Base-by-base conservation (phyloP, 2,888 invertebrate species). In the Myopa tessellatipennis region DNA sequence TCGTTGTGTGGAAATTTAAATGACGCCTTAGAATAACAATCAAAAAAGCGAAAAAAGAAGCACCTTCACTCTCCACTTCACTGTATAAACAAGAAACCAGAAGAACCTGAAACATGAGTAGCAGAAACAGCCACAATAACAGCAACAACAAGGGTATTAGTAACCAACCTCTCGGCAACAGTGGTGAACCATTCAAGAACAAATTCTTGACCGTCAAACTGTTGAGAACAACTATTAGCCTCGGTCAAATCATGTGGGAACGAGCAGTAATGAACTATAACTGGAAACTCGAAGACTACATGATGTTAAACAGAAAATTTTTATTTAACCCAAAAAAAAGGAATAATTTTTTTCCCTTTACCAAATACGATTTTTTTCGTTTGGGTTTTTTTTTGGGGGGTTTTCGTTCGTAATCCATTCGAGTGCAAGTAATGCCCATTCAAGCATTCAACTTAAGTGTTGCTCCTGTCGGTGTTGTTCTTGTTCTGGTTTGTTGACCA, bases 161-260 rank as follows among this genome's bases (percentile, higher is more conserved):
- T 26, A 26, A 26, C 26, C 45, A 45, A 45, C 45, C 10, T 45
- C 45, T 45, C 45, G 3, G 45, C 45, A 10, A 26, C 26, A 26
- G 74, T 77, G 75, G 77, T 71, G 26, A 26, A 26, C 70, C 69
- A 77, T 77, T 78, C 76, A 77, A 67, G 34, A 77, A 72, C 60
- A 73, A 63, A 73, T 79, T 14, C n/a, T 75, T 77, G 76, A 79
- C 79, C 77, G 65, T 73, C 71, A 75, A 65, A 40, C 61, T 60
- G 7, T 58, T 36, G 26, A 10, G 4, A 38, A n/a, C 40, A 68
- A 68, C 40, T 45, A 45, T 45, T 6, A 45, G 10, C 45, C 45
- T 45, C 45, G 26, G 26, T 26, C 26, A 38, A 36, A 34, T 12
- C 6, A 67, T 63, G 52, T 34, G 34, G 26, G 55, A 55, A 55